phyloP scores from a whole-genome alignment of 1,140 invertebrate species.

The Probaryconus sp. region DNA sequence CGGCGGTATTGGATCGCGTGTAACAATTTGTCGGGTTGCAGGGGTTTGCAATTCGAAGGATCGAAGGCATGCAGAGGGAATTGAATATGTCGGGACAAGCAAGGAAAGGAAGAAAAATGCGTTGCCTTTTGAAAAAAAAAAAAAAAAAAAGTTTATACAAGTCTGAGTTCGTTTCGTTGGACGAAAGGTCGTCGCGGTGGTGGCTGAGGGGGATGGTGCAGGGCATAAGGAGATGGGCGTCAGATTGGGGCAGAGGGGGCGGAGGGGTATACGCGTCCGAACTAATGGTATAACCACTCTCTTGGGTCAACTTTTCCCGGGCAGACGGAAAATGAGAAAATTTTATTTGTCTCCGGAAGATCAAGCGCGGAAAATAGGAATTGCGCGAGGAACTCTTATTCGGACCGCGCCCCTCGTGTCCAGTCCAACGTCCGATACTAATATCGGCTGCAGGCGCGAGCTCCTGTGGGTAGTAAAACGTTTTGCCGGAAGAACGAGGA shows the following conservation, averaged over 20 bases:
- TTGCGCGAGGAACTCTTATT: constrained; percentile 61
- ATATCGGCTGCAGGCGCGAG: constrained; percentile 63
- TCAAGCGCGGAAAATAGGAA: constrained; percentile 69
- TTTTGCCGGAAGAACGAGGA: constrained; percentile 61
- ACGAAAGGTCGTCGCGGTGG: constrained; percentile 31
- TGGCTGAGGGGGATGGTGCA: not conserved
- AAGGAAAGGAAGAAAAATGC: constrained; percentile 68
- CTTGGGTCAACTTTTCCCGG: constrained; percentile 65
- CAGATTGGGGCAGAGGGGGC: not conserved
- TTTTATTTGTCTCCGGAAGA: constrained; percentile 72
- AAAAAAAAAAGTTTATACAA: constrained; percentile 64
- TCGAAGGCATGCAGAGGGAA: constrained; percentile 67
- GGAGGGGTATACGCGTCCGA: not conserved
- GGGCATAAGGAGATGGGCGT: too few relatives aligned
- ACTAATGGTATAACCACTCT: constrained; percentile 54
- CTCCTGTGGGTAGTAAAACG: constrained; percentile 65
- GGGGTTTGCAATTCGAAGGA: constrained; percentile 29
- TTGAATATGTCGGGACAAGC: constrained; percentile 70
- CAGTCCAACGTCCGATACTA: constrained; percentile 67
- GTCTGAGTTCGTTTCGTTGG: constrained; percentile 61
- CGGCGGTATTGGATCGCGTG: constrained; percentile 32
- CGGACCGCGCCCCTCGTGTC: constrained; percentile 66
- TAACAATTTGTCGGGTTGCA: constrained; percentile 52
- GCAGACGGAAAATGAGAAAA: constrained; percentile 70
- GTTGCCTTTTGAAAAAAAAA: constrained; percentile 60